Conservation (phyloP, 2,888 invertebrate species). For the Norana najaformis region DNA sequence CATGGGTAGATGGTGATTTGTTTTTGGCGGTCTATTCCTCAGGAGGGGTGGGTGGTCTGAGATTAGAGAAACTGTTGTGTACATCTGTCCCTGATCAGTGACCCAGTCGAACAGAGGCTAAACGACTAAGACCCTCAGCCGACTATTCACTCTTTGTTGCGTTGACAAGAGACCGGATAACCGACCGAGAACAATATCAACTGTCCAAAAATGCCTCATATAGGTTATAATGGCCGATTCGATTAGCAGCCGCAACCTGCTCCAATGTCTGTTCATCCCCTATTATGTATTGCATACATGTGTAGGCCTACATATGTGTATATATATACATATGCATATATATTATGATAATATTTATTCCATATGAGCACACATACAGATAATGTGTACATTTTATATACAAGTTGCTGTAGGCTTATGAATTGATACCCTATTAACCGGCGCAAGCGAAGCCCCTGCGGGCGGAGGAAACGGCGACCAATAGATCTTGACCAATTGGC, state of each 20-base stretch:
- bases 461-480: not conserved
- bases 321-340: not conserved
- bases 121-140: not conserved
- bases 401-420: not conserved
- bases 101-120: not conserved
- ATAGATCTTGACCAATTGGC: constrained; percentile 13
- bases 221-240: not conserved
- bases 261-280: not conserved
- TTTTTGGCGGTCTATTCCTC: not conserved
- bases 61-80: not conserved
- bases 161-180: not conserved
- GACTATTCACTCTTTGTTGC: not conserved
- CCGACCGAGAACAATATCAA: not conserved
- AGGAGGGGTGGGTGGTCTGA: not conserved
- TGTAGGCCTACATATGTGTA: not conserved
- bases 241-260: not conserved
- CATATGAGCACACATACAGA: not conserved
- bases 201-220: not conserved
- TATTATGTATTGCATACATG: not conserved
- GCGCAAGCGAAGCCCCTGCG: not conserved
- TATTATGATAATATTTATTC: not conserved
- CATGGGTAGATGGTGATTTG: not conserved
- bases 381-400: not conserved
- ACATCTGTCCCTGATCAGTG: not conserved
- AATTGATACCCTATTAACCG: not conserved